Conservation (phyloP, 2,113 vertebrate genomes). For the Chloropsis cyanopogon region DNA sequence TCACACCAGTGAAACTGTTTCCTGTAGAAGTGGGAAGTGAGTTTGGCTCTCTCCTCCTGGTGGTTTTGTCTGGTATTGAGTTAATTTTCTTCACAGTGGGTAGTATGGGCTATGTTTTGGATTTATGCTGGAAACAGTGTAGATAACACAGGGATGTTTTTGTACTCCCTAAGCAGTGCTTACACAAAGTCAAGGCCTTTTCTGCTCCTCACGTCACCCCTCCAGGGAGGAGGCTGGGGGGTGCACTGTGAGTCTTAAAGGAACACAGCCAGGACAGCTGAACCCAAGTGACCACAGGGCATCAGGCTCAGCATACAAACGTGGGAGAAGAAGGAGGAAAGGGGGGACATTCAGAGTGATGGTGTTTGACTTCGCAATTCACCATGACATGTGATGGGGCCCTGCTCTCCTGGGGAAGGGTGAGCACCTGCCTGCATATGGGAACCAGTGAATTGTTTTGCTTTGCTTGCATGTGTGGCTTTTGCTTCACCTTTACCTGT, state of each 20-base stretch:
- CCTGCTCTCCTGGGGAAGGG: too few relatives aligned
- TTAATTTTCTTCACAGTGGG: not conserved
- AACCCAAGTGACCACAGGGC: too few relatives aligned
- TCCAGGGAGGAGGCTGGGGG: not conserved
- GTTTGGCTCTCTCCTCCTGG: not conserved
- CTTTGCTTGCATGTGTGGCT: not conserved
- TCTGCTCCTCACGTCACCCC: not conserved
- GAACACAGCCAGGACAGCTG: not conserved
- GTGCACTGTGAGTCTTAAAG: not conserved
- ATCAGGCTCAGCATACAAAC: not conserved
- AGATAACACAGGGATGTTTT: not conserved
- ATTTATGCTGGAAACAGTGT: not conserved
- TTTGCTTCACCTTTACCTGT: not conserved
- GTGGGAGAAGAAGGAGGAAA: not conserved
- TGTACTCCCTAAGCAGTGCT: accelerated
- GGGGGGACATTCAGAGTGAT: not conserved
- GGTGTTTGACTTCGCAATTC: not conserved
- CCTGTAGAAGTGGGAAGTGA: not conserved
- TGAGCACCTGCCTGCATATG: not conserved
- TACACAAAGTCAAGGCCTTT: not conserved
- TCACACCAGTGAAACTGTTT: not conserved
- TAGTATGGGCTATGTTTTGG: not conserved
- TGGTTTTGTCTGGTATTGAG: not conserved
- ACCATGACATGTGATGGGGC: not conserved
- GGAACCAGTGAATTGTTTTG: not conserved